Base-by-base conservation (phyloP, 2,113 vertebrate species). In the Rousettus leschenaultii region DNA sequence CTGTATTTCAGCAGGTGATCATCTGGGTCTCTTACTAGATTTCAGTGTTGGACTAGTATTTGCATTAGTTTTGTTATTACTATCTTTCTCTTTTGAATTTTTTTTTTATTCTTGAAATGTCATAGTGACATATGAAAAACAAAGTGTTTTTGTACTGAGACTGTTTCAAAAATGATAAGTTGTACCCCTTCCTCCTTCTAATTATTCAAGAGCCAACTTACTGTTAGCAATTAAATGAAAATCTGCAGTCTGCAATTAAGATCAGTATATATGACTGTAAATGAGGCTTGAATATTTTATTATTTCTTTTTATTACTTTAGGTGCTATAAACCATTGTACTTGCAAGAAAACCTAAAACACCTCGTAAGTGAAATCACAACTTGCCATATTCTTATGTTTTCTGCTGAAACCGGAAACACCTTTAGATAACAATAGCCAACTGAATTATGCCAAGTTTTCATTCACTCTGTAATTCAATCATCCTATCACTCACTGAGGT, bases 221-320 rank as follows among this genome's bases (percentile, higher is more conserved):
- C 71, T 94, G 43, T 78, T 95, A 79, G 89, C 74, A 97, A 65
- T 93, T 95, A 97, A 77, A 83, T 91, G 61, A 91, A 79, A 91
- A 77, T 90, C 75, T 92, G 22, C 77, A 96, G 78, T 68, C 95
- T 86, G 26, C 91, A 97, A 97, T 97, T 97, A 96, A 74, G 95
- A 96, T 97, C 51, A 21, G 91, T 91, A 68, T 89, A 83, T 92
- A 88, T 79, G 93, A 95, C 80, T 61, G 6, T 16, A 57, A 73
- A 86, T 61, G n/a, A 65, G 12, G 38, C 83, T 89, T 86, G 93
- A 85, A 94, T 96, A 96, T 94, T 92, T 96, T 91, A 95, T 91
- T 77, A 84, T 83, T 95, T 93, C 70, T 28, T 83, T 75, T 75
- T 95, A 93, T 82, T 96, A n/a, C 65, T 75, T 45, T 11, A 63